phyloP scores from a whole-genome alignment of 2,113 vertebrate genomes.

The Rhagologus leucostigma region DNA sequence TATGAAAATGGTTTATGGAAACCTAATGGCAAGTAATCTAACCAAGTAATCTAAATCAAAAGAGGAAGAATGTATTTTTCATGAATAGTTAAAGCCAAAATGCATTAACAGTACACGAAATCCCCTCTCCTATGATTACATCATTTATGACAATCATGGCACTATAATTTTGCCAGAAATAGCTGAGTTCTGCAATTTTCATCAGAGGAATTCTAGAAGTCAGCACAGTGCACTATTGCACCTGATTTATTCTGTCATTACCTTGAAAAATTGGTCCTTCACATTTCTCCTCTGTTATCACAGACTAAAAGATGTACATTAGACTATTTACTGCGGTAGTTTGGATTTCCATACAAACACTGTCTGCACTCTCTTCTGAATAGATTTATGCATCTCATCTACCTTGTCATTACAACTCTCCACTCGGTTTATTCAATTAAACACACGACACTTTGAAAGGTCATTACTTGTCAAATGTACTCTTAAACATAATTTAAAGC shows the following conservation, averaged over 20 bases:
- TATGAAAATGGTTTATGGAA: conserved; percentile 52
- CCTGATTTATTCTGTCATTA: conserved; percentile 86
- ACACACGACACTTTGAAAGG: conserved; percentile 70
- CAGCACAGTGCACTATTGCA: conserved; percentile 67
- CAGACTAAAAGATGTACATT: conserved; percentile 75
- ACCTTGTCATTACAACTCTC: conserved; percentile 69
- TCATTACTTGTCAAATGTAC: conserved; percentile 65
- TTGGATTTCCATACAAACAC: conserved; percentile 66
- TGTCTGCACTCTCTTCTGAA: conserved; percentile 53
- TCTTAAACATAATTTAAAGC: conserved; percentile 60
- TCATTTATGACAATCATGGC: conserved; percentile 70
- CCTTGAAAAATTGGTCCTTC: conserved; percentile 81
- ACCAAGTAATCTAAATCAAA: conserved; percentile 57
- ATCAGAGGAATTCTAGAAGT: conserved; percentile 68
- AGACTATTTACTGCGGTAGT: conserved; percentile 78
- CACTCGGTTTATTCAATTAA: conserved; percentile 77
- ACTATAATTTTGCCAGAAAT: conserved; percentile 73
- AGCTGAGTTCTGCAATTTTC: conserved; percentile 77
- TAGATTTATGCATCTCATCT: conserved; percentile 61
- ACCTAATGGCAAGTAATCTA: conserved; percentile 60
- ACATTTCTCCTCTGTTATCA: conserved; percentile 78
- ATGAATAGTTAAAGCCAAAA: conserved; percentile 61
- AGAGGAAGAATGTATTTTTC: conserved; percentile 41
- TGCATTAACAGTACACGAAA: conserved; percentile 42
- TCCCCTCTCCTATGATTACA: conserved; percentile 60